Base-by-base conservation (phyloP, 2,888 invertebrate species). In the Nemotelus pantherinus region DNA sequence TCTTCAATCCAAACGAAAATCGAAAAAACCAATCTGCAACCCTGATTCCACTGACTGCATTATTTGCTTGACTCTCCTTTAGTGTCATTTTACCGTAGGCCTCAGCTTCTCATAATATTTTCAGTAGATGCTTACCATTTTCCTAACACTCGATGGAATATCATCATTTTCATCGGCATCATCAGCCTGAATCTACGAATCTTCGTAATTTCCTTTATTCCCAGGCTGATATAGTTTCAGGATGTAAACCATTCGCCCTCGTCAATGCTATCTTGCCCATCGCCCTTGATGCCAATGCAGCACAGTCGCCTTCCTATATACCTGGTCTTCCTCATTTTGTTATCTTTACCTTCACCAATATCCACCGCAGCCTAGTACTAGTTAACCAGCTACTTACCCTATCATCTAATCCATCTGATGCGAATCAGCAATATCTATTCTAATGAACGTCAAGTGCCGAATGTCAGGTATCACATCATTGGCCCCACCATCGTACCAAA, bases 401-500 rank as follows among this genome's bases (percentile, higher is more conserved):
- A 67, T 67, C 50, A 50, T 63, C 64, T 64, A 67, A 78, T 78
- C 78, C 78, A 78, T 76, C 77, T 77, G 78, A 78, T 78, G 78
- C 76, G 71, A 78, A 78, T 78, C 78, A 78, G 78, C 77, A 78
- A 77, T 78, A 78, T 77, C 74, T 75, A 76, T 75, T 77, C 74
- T 77, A 78, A 78, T 78, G 78, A 78, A 78, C 55, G 78, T 71
- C 78, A 76, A 78, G 78, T 78, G 78, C 77, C 72, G 72, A 78
- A 78, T 77, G 78, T 78, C 78, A 78, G 78, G 78, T 78, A 78
- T 77, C 78, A 77, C 78, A 78, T 78, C 77, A 78, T 78, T 25
- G 25, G 25, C 25, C 25, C 25, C 25, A 25, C 25, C 25, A 25
- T 25, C 25, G 25, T 25, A 25, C 25, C 25, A 25, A 25, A 25